phyloP scores from a whole-genome alignment of 1,140 invertebrate species.

The Heterodera carotae region DNA sequence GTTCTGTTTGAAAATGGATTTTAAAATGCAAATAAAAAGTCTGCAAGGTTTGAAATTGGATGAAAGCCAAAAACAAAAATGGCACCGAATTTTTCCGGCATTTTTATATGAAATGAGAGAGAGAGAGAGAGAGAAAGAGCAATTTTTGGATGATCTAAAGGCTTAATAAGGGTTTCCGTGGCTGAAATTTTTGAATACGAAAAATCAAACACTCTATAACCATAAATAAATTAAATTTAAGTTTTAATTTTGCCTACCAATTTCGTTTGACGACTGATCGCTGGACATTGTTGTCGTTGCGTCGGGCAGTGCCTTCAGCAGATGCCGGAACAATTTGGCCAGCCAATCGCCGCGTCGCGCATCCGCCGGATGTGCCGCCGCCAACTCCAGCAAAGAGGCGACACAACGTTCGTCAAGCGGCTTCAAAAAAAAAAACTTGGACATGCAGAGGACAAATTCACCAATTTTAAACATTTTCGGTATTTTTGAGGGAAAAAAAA shows the following conservation, averaged over 20 bases:
- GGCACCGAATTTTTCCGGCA: too few species aligned
- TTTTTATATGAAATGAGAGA: too few species aligned
- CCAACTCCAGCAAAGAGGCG: constrained; percentile 30
- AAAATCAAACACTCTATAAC: too few species aligned
- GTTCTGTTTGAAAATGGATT: background rate
- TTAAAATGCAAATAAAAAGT: constrained; percentile 1
- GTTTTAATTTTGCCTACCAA: too few species aligned
- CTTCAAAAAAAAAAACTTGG: constrained; percentile 10
- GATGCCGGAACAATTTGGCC: constrained; percentile 30
- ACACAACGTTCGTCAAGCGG: constrained; percentile 26
- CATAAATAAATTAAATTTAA: too few species aligned
- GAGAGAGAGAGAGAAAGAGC: too few species aligned
- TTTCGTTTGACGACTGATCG: background rate
- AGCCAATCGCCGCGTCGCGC: constrained; percentile 33
- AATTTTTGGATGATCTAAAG: too few species aligned
- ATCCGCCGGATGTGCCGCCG: constrained; percentile 18
- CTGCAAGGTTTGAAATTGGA: constrained; percentile 20
- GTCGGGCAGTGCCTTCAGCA: constrained; percentile 10
- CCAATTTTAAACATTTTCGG: too few species aligned
- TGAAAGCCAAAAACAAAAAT: too few species aligned
- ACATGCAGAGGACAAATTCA: background rate
- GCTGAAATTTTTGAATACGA: too few species aligned
- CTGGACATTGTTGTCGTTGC: background rate
- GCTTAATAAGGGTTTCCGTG: too few species aligned
- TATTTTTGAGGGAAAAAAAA: too few species aligned